A percentile compares a stretch with the other conserved stretches of the same genome.
Evolutionary conservation across 2,113 vertebrate species (phyloP).

Genomic region (Porphyrio hochstetteri): DNA sequence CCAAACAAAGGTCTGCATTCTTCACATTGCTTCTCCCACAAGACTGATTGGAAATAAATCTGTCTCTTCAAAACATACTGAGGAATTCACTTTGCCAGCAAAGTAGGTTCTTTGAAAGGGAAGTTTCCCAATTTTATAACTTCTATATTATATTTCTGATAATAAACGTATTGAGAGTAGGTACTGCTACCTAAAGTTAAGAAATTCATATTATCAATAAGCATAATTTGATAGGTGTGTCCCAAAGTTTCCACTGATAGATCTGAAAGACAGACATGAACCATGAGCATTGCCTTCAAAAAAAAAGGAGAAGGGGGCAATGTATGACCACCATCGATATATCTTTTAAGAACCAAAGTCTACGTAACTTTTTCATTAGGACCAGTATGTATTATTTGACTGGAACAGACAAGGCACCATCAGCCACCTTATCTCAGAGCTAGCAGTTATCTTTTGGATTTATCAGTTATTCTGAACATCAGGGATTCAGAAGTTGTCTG

Average conservation of each 20-base stretch:
- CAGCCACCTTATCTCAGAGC: neutral
- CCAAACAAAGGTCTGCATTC: neutral
- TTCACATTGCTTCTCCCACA: neutral
- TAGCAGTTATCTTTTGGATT: neutral
- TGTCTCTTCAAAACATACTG: neutral
- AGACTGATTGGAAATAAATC: neutral
- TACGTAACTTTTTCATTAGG: neutral
- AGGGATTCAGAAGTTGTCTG: neutral
- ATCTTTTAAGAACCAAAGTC: neutral
- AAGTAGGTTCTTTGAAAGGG: neutral
- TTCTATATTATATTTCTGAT: neutral
- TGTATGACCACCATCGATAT: neutral
- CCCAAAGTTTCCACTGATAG: neutral
- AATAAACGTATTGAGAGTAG: neutral
- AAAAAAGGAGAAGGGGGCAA: rapidly evolving
- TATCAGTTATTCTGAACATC: neutral
- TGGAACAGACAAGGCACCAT: neutral
- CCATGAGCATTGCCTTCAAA: neutral
- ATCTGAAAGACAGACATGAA: neutral
- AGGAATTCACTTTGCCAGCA: neutral
- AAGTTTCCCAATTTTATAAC: neutral
- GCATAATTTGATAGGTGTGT: neutral
- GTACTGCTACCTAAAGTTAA: neutral
- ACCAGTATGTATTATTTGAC: neutral
- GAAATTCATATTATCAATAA: neutral